These are phyloP conservation scores for Dicaeum eximium DNA, from an alignment of 2,113 vertebrate species.

Conservation along the genomic window DNA sequence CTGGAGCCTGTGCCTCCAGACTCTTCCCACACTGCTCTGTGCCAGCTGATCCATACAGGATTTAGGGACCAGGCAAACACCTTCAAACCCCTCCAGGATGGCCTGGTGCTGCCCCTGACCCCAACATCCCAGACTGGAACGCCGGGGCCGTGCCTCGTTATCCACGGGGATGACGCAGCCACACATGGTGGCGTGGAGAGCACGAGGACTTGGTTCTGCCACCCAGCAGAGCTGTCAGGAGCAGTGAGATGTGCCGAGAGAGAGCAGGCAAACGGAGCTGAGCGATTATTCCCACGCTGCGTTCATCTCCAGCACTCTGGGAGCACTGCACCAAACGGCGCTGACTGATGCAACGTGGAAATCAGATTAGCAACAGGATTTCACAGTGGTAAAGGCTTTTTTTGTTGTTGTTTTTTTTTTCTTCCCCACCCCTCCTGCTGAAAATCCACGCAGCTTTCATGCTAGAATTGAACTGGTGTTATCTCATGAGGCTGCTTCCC, in stretches of 20 bases:
- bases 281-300: slow-evolving; percentile 48
- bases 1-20: neutral
- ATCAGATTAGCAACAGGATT: neutral
- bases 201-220: neutral
- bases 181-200: neutral
- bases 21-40: neutral
- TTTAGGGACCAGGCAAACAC: neutral
- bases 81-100: rapidly evolving
- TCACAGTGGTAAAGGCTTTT: neutral
- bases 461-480: neutral
- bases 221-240: slow-evolving; percentile 35
- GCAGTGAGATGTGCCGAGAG: neutral
- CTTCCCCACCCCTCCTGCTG: neutral
- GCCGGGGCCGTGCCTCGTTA: rapidly evolving
- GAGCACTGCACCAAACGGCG: slow-evolving; percentile 16
- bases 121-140: rapidly evolving
- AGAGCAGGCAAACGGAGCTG: neutral
- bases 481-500: neutral
- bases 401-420: too few species aligned
- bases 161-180: neutral
- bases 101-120: rapidly evolving
- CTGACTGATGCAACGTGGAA: neutral
- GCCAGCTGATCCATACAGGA: neutral
- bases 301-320: neutral
- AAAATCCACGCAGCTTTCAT: neutral